These are phyloP conservation scores for Pseudonaja textilis DNA, from an alignment of 2,113 vertebrate species.

Conservation along the genomic window DNA sequence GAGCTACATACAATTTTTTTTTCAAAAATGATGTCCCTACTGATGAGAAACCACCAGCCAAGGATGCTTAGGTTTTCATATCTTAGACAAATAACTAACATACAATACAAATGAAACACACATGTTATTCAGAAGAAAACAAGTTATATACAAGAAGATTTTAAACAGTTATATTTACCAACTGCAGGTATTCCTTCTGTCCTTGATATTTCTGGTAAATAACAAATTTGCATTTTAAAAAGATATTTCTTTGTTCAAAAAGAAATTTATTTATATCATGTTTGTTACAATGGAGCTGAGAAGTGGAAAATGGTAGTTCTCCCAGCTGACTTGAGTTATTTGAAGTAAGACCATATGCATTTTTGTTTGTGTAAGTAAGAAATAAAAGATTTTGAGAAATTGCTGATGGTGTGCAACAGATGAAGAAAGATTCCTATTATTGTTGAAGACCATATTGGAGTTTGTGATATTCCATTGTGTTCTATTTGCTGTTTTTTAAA, in stretches of 20 bases:
- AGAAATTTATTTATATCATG: neutral
- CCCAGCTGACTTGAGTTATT: neutral
- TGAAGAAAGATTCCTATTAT: neutral
- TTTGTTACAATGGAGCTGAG: neutral
- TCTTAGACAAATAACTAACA: constrained; percentile 14
- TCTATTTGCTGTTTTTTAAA: neutral
- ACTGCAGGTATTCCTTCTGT: constrained; percentile 34
- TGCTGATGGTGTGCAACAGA: neutral
- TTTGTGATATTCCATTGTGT: neutral
- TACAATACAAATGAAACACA: neutral
- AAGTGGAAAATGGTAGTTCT: neutral
- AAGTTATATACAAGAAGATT: neutral
- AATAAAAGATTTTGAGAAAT: neutral
- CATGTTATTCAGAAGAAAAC: neutral
- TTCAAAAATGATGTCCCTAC: neutral
- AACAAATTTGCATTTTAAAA: neutral
- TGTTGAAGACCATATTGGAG: neutral
- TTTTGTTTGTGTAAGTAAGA: neutral
- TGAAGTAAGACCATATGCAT: neutral
- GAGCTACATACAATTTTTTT: neutral
- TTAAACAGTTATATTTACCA: constrained; percentile 45
- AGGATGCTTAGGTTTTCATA: neutral
- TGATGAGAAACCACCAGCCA: neutral
- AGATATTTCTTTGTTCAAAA: neutral
- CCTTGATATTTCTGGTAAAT: neutral